phyloP scores from a whole-genome alignment of 2,797 vertebrate species.

The Xyrichtys novacula region DNA sequence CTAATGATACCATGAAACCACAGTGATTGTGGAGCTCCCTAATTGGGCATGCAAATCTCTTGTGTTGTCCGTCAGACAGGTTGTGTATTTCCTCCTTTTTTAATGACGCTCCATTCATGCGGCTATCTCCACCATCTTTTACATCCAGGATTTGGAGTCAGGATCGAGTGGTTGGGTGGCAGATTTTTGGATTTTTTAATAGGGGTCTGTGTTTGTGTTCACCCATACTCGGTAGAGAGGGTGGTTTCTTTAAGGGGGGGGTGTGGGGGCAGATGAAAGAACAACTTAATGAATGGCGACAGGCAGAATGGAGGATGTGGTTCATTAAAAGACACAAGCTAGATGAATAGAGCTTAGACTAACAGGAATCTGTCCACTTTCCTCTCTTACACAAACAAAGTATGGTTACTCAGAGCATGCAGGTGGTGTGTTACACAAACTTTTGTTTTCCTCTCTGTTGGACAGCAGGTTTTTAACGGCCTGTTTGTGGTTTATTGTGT shows the following conservation, averaged over 20 bases:
- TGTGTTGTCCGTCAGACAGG: conserved; percentile 63
- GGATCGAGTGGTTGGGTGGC: conserved; percentile 73
- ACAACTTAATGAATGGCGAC: conserved; percentile 84
- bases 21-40: conserved; percentile 57
- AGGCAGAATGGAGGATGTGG: conserved; percentile 84
- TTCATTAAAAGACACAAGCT: conserved; percentile 85
- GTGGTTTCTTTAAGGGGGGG: conserved; percentile 69
- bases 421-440: conserved; percentile 60
- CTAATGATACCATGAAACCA: conserved; percentile 54
- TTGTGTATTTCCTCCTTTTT: conserved; percentile 61
- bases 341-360: conserved; percentile 81
- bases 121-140: conserved; percentile 30
- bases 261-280: conserved; percentile 79
- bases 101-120: conserved; percentile 52
- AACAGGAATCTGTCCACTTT: conserved; percentile 75
- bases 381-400: conserved; percentile 65
- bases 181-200: conserved; percentile 74
- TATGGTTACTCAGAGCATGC: conserved; percentile 58
- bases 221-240: conserved; percentile 76
- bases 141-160: conserved; percentile 56
- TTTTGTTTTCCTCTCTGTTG: conserved; percentile 18
- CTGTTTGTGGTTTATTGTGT: conserved; percentile 51
- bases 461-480: conserved; percentile 30
- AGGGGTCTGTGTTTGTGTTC: conserved; percentile 75
- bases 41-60: conserved; percentile 75